phyloP scores from a whole-genome alignment of 2,113 vertebrate genomes.

The Grammomys surdaster region DNA sequence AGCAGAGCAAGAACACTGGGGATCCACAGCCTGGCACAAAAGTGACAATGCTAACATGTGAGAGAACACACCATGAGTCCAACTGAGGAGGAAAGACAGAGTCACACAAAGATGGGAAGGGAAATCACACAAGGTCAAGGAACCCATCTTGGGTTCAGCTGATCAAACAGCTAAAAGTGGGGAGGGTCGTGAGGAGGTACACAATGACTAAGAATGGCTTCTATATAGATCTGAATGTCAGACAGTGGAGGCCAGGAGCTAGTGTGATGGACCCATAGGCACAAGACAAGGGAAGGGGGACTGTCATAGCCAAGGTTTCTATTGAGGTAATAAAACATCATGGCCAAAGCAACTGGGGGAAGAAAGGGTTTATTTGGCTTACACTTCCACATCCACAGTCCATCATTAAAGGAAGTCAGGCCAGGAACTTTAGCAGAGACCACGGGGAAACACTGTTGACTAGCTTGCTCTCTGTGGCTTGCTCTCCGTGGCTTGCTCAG shows the following conservation, averaged over 20 bases:
- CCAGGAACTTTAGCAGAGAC: neutral
- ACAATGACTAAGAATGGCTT: neutral
- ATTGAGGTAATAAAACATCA: neutral
- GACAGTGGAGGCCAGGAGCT: neutral
- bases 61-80: neutral
- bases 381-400: neutral
- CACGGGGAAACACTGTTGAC: neutral
- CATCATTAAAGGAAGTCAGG: neutral
- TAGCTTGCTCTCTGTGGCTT: neutral
- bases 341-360: neutral
- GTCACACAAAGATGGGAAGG: neutral
- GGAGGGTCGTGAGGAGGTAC: fast-evolving
- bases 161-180: neutral
- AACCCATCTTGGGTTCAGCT: neutral
- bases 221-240: too few relatives aligned
- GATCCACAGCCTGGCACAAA: neutral
- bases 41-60: neutral
- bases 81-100: neutral
- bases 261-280: too few relatives aligned
- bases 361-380: neutral
- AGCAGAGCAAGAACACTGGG: neutral
- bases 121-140: neutral
- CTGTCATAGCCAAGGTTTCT: neutral
- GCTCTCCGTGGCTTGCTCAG: neutral
- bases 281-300: neutral